Evolutionary conservation across 2,113 vertebrate genomes (phyloP), one percentile per base, ranked within the genome.

Genomic region (Scolopax mira): DNA sequence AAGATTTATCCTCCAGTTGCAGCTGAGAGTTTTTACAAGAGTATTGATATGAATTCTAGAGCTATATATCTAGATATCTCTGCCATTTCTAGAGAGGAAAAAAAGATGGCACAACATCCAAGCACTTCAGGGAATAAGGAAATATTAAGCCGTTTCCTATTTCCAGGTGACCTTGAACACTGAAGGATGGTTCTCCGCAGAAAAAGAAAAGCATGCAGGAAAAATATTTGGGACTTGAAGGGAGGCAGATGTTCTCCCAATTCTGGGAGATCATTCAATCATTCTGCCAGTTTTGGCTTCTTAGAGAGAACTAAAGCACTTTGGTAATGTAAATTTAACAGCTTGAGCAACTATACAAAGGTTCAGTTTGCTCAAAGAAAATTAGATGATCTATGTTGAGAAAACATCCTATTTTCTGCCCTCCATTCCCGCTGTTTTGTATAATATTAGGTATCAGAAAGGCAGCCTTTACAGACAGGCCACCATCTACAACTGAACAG

Each of bases 1-100:
- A 30, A 88, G 46, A 55, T 64, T 95, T 89, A 74, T 66, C 71
- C 82, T 92, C 24, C 35, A 52, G 64, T 24, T 64, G 42, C 6
- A 61, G 37, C 41, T 81, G 70, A 58, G 77, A 58, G 49, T 14
- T n/a, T 55, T 75, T 64, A 39, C 15, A 31, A 9, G 81, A 61
- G 4, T 44, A 66, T 9, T 48, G 8, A 72, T 46, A 51, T 18
- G 21, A 89, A 84, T 64, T 67, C 37, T 69, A 69, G 42, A 80
- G 13, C 35, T 22, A 7, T 8, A 17, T 13, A 23, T 74, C 39
- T 24, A 42, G 61, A 46, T 52, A 12, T 17, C n/a, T 78, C 25
- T 57, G 21, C 33, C 41, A 3, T 57, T 66, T 78, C 44, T 41
- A 86, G 54, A 88, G 19, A 42, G 18, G 57, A 77, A 79, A 33